Percentiles rank a stretch among this genome's conserved stretches.
Evolutionary conservation across 2,797 vertebrate genomes (phyloP).

Genomic region (Simalia tracyae): DNA sequence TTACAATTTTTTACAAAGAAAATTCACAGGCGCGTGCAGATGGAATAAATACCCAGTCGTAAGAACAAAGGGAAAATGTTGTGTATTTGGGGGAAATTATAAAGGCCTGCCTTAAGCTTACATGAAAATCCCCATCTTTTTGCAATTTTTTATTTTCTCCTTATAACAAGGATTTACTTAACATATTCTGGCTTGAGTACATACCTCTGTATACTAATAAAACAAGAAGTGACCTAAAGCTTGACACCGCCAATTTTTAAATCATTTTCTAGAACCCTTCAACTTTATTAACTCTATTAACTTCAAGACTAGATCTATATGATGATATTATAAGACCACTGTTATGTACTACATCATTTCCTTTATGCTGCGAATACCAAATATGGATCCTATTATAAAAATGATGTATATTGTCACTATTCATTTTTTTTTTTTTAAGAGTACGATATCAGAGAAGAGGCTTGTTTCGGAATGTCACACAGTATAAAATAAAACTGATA

Average conservation of each 20-base stretch:
- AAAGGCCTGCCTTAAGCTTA: neutral
- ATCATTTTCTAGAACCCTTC: neutral
- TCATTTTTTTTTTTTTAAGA: neutral
- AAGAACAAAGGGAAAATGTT: neutral
- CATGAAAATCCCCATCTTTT: neutral
- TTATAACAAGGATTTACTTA: neutral
- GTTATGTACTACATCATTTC: neutral
- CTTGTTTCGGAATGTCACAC: neutral
- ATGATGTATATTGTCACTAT: neutral
- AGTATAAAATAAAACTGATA: neutral
- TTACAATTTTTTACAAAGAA: constrained; percentile 5
- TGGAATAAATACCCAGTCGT: neutral
- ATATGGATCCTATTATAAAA: neutral
- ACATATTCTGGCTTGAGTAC: neutral
- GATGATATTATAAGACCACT: neutral
- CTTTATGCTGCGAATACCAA: neutral
- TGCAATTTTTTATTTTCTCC: neutral
- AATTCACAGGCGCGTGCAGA: neutral
- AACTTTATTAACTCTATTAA: neutral
- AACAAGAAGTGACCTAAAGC: neutral
- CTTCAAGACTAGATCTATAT: neutral
- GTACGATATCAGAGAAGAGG: neutral
- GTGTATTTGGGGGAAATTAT: neutral
- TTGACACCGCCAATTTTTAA: neutral
- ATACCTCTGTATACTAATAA: neutral